Evolutionary conservation across 2,797 vertebrate species (phyloP).

Genomic region (Neopelma chrysocephalum): DNA sequence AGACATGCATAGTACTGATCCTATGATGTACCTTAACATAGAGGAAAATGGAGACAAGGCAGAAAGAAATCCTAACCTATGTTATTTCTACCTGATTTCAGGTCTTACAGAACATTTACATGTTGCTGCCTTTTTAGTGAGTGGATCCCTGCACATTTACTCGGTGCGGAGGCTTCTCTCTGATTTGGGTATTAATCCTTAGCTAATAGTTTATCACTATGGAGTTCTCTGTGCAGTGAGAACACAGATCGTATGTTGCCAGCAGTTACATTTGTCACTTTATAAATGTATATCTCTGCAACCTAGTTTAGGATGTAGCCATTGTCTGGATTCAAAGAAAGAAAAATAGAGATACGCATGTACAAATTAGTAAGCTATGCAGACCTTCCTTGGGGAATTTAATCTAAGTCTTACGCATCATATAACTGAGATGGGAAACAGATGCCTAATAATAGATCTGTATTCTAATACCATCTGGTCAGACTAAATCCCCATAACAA

Average conservation of each 20-base stretch:
- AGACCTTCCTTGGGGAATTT: conserved; percentile 24
- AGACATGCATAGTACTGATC: not conserved
- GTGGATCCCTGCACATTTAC: not conserved
- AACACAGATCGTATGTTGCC: not conserved
- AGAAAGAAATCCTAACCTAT: not conserved
- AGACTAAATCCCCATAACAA: conserved; percentile 24
- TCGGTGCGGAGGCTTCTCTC: not conserved
- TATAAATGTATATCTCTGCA: not conserved
- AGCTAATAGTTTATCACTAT: not conserved
- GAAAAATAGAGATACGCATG: not conserved
- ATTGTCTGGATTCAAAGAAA: not conserved
- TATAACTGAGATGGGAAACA: conserved; percentile 42
- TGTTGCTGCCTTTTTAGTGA: not conserved
- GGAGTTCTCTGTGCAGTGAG: not conserved
- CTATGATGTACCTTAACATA: not conserved
- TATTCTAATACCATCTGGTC: conserved; percentile 62
- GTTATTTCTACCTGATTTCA: not conserved
- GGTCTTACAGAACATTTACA: not conserved
- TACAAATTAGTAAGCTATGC: conserved; percentile 10
- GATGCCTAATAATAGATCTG: conserved; percentile 62
- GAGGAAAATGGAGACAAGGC: not conserved
- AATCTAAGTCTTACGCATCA: not conserved
- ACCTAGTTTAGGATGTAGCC: not conserved
- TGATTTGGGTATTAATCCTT: not conserved
- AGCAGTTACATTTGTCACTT: not conserved